Conservation (phyloP, 2,113 vertebrate species). For the Onychostruthus taczanowskii region DNA sequence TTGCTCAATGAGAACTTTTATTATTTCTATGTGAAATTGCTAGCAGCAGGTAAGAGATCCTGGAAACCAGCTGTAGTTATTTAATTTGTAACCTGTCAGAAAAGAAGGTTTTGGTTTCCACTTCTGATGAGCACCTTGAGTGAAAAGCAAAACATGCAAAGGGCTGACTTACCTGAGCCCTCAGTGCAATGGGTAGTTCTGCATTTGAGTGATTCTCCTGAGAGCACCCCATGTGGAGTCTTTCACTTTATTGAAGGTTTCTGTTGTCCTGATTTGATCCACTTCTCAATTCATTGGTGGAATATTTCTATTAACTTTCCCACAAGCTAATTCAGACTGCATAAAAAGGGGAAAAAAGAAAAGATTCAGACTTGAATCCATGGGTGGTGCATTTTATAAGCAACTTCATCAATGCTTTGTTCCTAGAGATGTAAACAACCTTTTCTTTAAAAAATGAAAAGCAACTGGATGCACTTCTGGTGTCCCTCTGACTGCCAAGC, state of each 20-base stretch:
- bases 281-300: neutral
- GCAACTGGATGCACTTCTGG: neutral
- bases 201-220: neutral
- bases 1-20: neutral
- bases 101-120: neutral
- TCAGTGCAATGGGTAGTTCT: neutral
- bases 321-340: neutral
- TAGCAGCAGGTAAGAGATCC: neutral
- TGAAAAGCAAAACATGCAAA: neutral
- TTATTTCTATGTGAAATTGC: neutral
- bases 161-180: neutral
- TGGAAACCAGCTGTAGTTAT: neutral
- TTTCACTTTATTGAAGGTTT: neutral
- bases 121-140: neutral
- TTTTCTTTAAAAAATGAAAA: neutral
- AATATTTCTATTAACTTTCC: neutral
- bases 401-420: neutral
- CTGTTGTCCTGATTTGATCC: neutral
- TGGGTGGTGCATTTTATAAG: neutral
- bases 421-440: neutral
- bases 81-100: constrained; percentile 4
- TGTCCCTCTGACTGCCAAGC: neutral
- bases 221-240: neutral
- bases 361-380: neutral
- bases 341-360: neutral